Evolutionary conservation across 2,113 vertebrate genomes (phyloP).

Genomic region (Forbesichthys papilliferus): DNA sequence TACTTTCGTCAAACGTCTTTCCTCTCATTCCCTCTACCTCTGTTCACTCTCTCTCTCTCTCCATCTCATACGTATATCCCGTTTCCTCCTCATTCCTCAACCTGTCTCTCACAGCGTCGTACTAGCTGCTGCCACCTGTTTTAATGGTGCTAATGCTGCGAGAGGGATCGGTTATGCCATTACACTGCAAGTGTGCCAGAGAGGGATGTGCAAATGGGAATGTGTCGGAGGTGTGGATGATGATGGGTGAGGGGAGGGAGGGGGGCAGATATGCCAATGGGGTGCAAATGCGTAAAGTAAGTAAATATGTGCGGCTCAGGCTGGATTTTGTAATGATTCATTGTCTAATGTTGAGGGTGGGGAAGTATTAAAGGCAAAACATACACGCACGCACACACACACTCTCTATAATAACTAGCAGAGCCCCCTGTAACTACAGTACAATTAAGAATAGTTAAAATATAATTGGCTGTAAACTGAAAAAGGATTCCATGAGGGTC

Average conservation of each 20-base stretch:
- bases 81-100: neutral
- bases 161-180: constrained; percentile 55
- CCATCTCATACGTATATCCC: neutral
- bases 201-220: constrained; percentile 61
- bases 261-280: constrained; percentile 49
- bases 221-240: constrained; percentile 47
- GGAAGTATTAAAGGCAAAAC: neutral
- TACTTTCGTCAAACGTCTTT: too few species aligned
- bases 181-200: constrained; percentile 31
- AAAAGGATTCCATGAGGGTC: constrained; percentile 60
- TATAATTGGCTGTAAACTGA: constrained; percentile 51
- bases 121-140: constrained; percentile 36
- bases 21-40: too few species aligned
- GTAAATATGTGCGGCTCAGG: too few species aligned
- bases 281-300: constrained; percentile 28
- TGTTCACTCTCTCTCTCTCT: too few species aligned
- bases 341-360: too few species aligned
- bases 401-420: neutral
- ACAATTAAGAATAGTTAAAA: constrained; percentile 55
- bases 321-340: too few species aligned
- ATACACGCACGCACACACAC: neutral
- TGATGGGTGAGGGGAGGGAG: constrained; percentile 31
- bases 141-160: constrained; percentile 48
- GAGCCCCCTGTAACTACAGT: constrained; percentile 27
- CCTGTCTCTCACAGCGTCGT: neutral